A percentile compares a stretch with the other conserved stretches of the same genome.
phyloP scores from a whole-genome alignment of 2,888 invertebrate genomes.

The Napeogenes inachia region DNA sequence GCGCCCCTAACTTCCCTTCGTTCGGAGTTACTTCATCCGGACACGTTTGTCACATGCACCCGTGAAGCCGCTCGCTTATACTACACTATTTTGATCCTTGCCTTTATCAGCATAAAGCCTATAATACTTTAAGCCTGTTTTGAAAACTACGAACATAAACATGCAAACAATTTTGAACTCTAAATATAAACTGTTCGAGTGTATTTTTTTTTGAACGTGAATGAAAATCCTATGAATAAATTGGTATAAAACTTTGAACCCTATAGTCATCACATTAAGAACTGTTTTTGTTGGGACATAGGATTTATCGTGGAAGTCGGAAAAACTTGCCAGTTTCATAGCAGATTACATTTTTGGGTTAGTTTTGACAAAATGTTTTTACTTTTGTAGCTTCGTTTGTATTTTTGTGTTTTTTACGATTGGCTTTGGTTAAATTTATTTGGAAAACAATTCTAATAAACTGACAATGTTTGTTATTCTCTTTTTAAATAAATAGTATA shows the following conservation, averaged over 20 bases:
- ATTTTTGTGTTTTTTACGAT: constrained; percentile 2
- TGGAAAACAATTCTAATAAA: not conserved
- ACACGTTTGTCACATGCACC: constrained; percentile 29
- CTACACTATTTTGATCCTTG: constrained; percentile 14
- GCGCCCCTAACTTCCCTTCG: constrained; percentile 9
- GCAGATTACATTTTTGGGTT: constrained; percentile 28
- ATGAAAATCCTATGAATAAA: constrained; percentile 4
- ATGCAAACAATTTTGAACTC: not conserved
- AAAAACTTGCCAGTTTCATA: constrained; percentile 18
- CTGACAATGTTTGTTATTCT: not conserved
- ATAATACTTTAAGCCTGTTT: constrained; percentile 11
- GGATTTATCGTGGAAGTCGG: constrained; percentile 1
- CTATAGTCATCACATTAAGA: constrained; percentile 6
- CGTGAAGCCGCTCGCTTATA: constrained; percentile 8
- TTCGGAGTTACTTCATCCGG: constrained; percentile 21
- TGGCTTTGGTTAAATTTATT: constrained; percentile 4
- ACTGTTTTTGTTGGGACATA: constrained; percentile 1
- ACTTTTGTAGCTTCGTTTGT: constrained; percentile 3
- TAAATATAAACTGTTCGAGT: not conserved
- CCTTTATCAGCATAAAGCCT: constrained; percentile 7
- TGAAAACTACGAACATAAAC: not conserved
- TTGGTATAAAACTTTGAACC: constrained; percentile 12
- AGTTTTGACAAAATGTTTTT: constrained; percentile 12
- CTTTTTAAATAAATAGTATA: no score
- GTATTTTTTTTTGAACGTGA: not conserved